Evolutionary conservation across 2,113 vertebrate species (phyloP).

Genomic region (Toxotes jaculatrix): DNA sequence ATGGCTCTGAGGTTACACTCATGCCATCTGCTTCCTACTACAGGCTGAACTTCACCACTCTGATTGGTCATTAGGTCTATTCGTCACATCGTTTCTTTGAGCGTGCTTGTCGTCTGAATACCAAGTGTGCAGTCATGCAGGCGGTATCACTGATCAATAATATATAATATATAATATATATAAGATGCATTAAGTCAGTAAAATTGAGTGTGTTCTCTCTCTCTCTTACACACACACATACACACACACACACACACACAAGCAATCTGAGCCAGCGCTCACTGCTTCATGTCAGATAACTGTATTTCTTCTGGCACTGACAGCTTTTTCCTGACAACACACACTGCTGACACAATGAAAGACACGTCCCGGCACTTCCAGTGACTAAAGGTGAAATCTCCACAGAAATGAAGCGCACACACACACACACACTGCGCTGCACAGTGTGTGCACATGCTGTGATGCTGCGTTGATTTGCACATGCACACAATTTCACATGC

Average conservation of each 20-base stretch:
- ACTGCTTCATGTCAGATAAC: neutral
- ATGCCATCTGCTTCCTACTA: too few species aligned
- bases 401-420: neutral
- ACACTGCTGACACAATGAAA: neutral
- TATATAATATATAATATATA: neutral
- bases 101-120: too few species aligned
- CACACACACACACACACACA: slow-evolving; percentile 8
- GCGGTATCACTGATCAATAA: too few species aligned
- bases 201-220: neutral
- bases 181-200: neutral
- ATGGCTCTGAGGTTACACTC: too few species aligned
- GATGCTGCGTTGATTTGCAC: neutral
- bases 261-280: neutral
- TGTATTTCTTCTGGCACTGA: neutral
- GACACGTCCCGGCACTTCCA: too few species aligned
- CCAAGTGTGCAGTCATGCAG: too few species aligned
- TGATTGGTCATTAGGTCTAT: too few species aligned
- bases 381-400: neutral
- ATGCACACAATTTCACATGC: neutral
- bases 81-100: too few species aligned
- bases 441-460: too few species aligned
- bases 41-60: too few species aligned
- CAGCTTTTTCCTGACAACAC: slow-evolving; percentile 1
- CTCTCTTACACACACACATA: neutral
- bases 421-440: too few species aligned